A percentile compares a stretch with the other conserved stretches of the same genome.
Conservation (phyloP, 92 coral and sea anemone genomes). For the Montipora capitata region DNA sequence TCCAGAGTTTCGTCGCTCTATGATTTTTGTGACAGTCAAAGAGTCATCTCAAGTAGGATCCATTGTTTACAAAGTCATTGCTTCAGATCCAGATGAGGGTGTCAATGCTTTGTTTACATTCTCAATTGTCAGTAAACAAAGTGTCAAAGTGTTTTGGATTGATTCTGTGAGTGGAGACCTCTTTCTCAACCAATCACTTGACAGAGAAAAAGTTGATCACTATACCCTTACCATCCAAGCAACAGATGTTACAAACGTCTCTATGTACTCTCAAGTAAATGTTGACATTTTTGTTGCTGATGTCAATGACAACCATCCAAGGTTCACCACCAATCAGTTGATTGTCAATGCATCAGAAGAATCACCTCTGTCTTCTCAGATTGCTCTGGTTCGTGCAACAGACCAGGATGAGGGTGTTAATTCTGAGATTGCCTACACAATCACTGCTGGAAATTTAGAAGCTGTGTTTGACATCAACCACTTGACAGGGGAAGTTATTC, state of each 20-base stretch:
- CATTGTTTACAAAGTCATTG: constrained; percentile 74
- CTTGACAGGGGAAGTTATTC: constrained; percentile 82
- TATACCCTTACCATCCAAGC: constrained; percentile 88
- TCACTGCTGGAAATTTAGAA: constrained; percentile 88
- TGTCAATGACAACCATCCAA: constrained; percentile 88
- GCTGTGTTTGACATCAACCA: constrained; percentile 87
- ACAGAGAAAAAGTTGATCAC: constrained; percentile 78
- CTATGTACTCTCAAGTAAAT: constrained; percentile 74
- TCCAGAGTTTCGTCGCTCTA: constrained; percentile 82
- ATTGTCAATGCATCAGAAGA: constrained; percentile 72
- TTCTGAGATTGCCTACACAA: constrained; percentile 86
- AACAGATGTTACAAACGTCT: constrained; percentile 66
- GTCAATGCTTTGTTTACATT: constrained; percentile 77
- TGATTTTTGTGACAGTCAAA: constrained; percentile 78
- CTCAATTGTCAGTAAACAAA: constrained; percentile 80
- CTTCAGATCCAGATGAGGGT: constrained; percentile 90
- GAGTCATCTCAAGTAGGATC: constrained; percentile 82
- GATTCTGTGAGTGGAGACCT: constrained; percentile 75
- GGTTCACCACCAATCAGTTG: constrained; percentile 49
- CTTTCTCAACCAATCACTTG: constrained; percentile 77
- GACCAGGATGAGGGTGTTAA: constrained; percentile 91
- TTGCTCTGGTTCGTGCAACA: constrained; percentile 79
- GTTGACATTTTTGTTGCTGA: constrained; percentile 88
- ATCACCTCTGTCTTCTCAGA: constrained; percentile 60
- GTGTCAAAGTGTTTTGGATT: constrained; percentile 67